These are phyloP conservation scores for Acipenser ruthenus DNA, from an alignment of 2,797 vertebrate genomes.

Conservation along the genomic window DNA sequence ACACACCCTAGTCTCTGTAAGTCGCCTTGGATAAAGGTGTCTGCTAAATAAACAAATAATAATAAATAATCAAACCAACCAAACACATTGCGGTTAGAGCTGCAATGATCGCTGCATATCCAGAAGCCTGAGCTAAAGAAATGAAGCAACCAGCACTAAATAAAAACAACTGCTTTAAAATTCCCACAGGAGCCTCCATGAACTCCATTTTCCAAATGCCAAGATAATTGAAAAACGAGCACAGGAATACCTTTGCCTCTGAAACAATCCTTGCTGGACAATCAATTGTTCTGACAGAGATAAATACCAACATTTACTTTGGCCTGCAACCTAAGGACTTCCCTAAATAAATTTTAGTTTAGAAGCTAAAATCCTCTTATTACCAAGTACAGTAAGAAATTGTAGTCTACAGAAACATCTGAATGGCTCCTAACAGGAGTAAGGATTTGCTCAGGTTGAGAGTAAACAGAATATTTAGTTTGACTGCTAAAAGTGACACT, in stretches of 20 bases:
- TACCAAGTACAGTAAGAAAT: not conserved
- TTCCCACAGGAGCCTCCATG: slow-evolving; percentile 24
- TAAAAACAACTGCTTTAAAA: slow-evolving; percentile 36
- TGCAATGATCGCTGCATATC: not conserved
- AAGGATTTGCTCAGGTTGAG: no score
- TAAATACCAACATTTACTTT: slow-evolving; percentile 47
- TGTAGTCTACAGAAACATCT: not conserved
- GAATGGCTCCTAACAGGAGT: no score
- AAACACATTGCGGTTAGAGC: not conserved
- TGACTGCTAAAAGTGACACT: no score
- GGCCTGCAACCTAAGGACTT: slow-evolving; percentile 23
- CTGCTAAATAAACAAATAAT: no score
- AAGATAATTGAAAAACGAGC: slow-evolving; percentile 35
- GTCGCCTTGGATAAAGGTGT: no score
- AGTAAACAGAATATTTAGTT: no score
- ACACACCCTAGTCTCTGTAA: no score
- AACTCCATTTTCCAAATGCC: slow-evolving; percentile 26
- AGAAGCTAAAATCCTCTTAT: not conserved
- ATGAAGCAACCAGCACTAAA: slow-evolving; percentile 35
- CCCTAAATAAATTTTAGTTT: not conserved
- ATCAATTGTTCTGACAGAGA: slow-evolving; percentile 41
- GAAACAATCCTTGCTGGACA: slow-evolving; percentile 22
- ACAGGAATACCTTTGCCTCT: slow-evolving; percentile 16
- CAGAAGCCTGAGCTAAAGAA: slow-evolving; percentile 27
- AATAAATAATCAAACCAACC: not conserved